A percentile compares a stretch with the other conserved stretches of the same genome.
phyloP scores from a whole-genome alignment of 2,888 invertebrate genomes.

The Chorisops tibialis region DNA sequence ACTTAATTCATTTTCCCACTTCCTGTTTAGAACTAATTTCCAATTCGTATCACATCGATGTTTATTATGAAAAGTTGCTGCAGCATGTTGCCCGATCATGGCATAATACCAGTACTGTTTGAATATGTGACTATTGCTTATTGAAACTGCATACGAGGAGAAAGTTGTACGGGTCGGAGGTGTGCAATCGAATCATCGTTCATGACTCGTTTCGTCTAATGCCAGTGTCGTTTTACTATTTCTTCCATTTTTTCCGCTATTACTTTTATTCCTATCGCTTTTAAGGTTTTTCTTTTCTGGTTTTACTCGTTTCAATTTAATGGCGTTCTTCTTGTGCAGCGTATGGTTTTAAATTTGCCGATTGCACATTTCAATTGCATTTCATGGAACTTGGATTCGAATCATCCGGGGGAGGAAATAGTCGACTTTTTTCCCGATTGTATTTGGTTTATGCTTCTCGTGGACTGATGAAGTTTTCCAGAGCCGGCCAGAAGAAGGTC shows the following conservation, averaged over 20 bases:
- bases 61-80: neutral
- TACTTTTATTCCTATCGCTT: slow-evolving; percentile 16
- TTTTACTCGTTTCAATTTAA: neutral
- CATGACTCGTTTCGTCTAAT: slow-evolving; percentile 28
- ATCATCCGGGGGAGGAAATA: too few species aligned
- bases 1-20: neutral
- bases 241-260: slow-evolving; percentile 13
- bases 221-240: slow-evolving; percentile 32
- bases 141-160: too few species aligned
- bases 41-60: neutral
- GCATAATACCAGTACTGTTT: neutral
- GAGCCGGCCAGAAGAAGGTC: too few species aligned
- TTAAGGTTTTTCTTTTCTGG: slow-evolving; percentile 19
- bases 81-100: neutral
- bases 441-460: too few species aligned
- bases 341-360: too few species aligned
- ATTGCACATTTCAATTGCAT: too few species aligned
- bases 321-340: too few species aligned
- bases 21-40: neutral
- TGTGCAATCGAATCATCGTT: slow-evolving; percentile 23
- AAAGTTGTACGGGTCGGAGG: neutral
- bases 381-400: too few species aligned
- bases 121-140: too few species aligned
- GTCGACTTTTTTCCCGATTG: too few species aligned
- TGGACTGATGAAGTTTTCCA: too few species aligned